Base-by-base conservation (phyloP, 2,888 invertebrate genomes). In the Schizaphis graminum region DNA sequence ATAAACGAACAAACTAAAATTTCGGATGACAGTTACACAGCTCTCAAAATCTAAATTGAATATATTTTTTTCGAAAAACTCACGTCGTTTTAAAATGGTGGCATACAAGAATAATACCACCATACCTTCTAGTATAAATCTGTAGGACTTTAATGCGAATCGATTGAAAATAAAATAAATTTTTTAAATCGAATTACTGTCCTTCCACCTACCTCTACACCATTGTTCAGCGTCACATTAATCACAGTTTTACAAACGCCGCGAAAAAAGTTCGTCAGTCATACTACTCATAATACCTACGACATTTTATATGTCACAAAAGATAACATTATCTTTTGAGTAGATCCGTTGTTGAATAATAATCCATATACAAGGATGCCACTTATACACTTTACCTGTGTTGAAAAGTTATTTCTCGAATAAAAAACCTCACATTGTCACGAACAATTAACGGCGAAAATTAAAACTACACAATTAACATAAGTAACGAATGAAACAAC, bases 1-100 rank as follows among this genome's bases (percentile, higher is more conserved):
- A 86, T 47, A 44, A 89, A 89, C 57, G 44, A 89, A 89, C 57
- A 44, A 26, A 47, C 61, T 41, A 47, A 61, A 67, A 67, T 90
- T 35, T 47, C 44, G 89, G 47, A 61, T 61, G 89, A 61, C 89
- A 61, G 44, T 47, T 89, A 61, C 44, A 44, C 88, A 44, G 44
- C 44, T 56, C 53, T 35, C 88, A 24, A 53, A 35, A 35, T 24
- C 24, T 26, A 24, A 89, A 89, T 88, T n/a, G 49, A 49, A 53
- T 49, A 53, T n/a, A 13, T 89, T 26, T n/a, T 57, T 89, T 8
- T 24, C 28, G 41, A 44, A 86, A 7, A 47, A 47, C n/a, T 47
- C 44, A 7, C 0, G 26, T 56, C 49, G 41, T 53, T 26, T 57
- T 41, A 26, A 56, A 41, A 41, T 3, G 86, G 28, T 47, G 47